Percentiles rank a stretch among this genome's conserved stretches.
Evolutionary conservation across 2,113 vertebrate genomes (phyloP).

Genomic region (Progne subis): DNA sequence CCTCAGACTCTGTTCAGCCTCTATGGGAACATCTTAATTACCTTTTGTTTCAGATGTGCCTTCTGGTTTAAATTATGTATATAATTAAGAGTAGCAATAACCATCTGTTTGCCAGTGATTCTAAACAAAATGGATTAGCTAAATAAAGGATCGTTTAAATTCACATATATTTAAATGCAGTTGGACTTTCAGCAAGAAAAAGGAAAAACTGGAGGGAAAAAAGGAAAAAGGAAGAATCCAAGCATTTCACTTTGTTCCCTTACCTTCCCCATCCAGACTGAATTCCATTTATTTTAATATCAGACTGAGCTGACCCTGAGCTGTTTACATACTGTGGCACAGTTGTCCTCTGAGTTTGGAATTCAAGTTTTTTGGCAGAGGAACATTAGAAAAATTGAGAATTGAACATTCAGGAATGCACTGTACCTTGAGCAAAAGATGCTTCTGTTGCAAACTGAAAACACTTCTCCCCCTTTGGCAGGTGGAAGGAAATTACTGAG

Average conservation of each 20-base stretch:
- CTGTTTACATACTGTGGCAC: not conserved
- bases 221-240: not conserved
- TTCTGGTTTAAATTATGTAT: slow-evolving; percentile 24
- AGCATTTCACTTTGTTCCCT: not conserved
- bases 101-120: not conserved
- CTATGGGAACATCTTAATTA: slow-evolving; percentile 9
- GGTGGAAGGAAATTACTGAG: not conserved
- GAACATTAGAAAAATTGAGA: not conserved
- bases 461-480: not conserved
- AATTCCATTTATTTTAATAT: not conserved
- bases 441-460: not conserved
- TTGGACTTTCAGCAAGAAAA: not conserved
- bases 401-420: not conserved
- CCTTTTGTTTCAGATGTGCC: not conserved
- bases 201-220: not conserved
- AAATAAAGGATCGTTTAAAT: not conserved
- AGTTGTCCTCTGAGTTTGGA: not conserved
- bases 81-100: slow-evolving; percentile 41
- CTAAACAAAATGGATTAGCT: not conserved
- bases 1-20: not conserved
- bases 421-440: not conserved
- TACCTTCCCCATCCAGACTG: not conserved
- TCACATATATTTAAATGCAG: not conserved
- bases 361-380: not conserved
- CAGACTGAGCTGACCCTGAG: not conserved